These are phyloP conservation scores for Neosilurus mollespiculum DNA, from an alignment of 2,797 vertebrate species.

Conservation along the genomic window DNA sequence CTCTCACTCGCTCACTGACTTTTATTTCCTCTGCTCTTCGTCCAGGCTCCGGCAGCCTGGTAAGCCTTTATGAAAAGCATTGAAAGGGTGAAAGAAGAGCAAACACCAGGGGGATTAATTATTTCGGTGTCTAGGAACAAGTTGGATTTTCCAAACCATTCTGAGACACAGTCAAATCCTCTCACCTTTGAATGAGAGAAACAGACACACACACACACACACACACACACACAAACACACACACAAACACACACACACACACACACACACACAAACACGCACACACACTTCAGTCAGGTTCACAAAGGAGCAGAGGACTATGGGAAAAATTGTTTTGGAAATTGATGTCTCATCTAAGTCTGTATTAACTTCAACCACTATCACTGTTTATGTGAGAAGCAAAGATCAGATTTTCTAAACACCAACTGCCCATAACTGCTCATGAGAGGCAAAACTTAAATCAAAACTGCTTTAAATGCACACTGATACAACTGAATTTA, in stretches of 20 bases:
- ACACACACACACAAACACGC: background rate
- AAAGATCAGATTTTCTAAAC: constrained; percentile 14
- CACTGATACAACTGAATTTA: background rate
- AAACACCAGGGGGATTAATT: constrained; percentile 57
- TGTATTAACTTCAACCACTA: constrained; percentile 41
- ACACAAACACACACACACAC: no score
- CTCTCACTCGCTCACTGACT: constrained; percentile 42
- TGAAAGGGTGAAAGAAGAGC: constrained; percentile 52
- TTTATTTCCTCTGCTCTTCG: constrained; percentile 51
- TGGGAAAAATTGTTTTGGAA: constrained; percentile 30
- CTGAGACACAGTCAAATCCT: constrained; percentile 52
- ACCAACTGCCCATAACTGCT: constrained; percentile 24
- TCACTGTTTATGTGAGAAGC: constrained; percentile 28
- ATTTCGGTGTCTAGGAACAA: constrained; percentile 54
- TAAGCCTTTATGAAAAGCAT: constrained; percentile 47
- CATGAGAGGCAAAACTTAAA: constrained; percentile 1
- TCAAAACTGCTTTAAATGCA: constrained; percentile 22
- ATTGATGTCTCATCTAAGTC: constrained; percentile 27
- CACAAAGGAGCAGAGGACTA: constrained; percentile 34
- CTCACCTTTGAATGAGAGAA: constrained; percentile 47
- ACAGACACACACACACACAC: constrained; percentile 28
- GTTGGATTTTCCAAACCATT: constrained; percentile 51
- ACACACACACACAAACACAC: constrained; percentile 18
- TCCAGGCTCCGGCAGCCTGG: constrained; percentile 35
- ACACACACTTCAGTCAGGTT: constrained; percentile 38